Conservation (phyloP, 2,113 vertebrate genomes). For the Crotalus viridis region DNA sequence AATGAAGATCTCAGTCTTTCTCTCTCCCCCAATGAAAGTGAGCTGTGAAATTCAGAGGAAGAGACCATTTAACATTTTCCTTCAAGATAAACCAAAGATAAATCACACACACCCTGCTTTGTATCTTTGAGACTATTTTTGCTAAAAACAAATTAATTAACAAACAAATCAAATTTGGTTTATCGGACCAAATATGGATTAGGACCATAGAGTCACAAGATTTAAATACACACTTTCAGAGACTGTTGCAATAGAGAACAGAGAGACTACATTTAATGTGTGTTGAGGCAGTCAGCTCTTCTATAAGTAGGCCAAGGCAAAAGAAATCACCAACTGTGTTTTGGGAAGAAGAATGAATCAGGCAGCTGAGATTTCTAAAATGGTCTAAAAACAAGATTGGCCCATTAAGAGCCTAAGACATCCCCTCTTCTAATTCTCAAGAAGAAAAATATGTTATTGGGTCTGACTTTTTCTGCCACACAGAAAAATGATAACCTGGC, state of each 20-base stretch:
- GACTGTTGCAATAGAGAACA: neutral
- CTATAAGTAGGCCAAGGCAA: neutral
- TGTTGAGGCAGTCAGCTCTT: neutral
- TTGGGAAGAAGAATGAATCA: neutral
- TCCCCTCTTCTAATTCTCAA: neutral
- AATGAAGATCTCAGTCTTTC: conserved; percentile 88
- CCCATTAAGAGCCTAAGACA: too few relatives aligned
- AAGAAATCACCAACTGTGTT: neutral
- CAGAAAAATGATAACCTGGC: neutral
- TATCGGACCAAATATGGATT: neutral
- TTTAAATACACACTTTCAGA: neutral
- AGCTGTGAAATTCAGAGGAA: conserved; percentile 70
- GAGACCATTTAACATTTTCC: neutral
- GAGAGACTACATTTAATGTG: neutral
- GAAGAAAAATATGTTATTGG: neutral
- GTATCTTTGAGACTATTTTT: neutral
- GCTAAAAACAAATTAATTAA: neutral
- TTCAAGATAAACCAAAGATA: neutral
- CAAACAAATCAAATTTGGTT: neutral
- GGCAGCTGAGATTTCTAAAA: neutral
- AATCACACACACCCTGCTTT: too few relatives aligned
- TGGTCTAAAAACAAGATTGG: neutral
- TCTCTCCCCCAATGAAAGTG: conserved; percentile 85
- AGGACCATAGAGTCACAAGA: neutral
- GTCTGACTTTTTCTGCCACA: neutral